Conservation (phyloP, 1,140 invertebrate genomes). For the Solenopsis invicta region DNA sequence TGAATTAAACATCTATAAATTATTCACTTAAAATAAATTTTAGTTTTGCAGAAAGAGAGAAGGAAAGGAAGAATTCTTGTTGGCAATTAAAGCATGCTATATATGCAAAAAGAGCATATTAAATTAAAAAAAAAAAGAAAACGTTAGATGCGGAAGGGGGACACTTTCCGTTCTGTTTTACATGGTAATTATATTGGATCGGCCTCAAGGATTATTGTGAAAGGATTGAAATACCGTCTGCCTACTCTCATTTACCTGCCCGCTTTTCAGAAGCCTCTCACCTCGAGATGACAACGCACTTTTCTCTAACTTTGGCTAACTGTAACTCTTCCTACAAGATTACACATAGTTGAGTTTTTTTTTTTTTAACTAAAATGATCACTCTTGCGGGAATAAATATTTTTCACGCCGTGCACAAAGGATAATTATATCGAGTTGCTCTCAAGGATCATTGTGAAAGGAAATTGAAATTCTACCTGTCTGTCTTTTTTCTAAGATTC, state of each 20-base stretch:
- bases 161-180: conserved; percentile 37
- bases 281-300: conserved; percentile 7
- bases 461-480: conserved; percentile 47
- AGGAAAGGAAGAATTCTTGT: not conserved
- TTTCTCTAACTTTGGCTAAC: conserved; percentile 25
- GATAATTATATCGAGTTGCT: conserved; percentile 14
- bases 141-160: not conserved
- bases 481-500: not conserved
- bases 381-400: conserved; percentile 12
- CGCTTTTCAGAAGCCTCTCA: not conserved
- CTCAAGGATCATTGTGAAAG: conserved; percentile 59
- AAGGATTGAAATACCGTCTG: conserved; percentile 32
- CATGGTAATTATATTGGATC: not conserved
- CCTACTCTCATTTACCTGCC: not conserved
- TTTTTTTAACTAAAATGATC: conserved; percentile 24
- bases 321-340: conserved; percentile 26
- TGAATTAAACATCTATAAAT: not conserved
- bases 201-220: conserved; percentile 29
- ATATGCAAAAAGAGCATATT: not conserved
- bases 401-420: not conserved
- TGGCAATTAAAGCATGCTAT: not conserved
- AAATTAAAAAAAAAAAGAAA: conserved; percentile 5
- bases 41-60: not conserved
- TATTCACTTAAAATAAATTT: conserved; percentile 8
- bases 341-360: not conserved